phyloP scores from a whole-genome alignment of 2,888 invertebrate species.

The Ophion ellenae region DNA sequence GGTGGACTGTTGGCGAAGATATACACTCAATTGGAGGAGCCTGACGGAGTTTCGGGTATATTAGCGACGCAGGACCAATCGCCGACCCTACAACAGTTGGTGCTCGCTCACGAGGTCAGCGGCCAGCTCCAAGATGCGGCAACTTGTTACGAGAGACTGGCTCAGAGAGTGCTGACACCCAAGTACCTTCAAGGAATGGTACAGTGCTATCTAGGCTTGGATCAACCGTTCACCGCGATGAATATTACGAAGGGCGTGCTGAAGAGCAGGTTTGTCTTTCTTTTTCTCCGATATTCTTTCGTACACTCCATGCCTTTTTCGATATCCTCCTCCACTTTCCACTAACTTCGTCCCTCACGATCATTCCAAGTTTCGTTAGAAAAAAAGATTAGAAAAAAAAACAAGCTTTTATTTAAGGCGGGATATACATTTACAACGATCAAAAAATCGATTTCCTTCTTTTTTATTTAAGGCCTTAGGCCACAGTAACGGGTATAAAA shows the following conservation, averaged over 20 bases:
- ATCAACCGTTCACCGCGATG: constrained; percentile 94
- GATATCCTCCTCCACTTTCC: neutral
- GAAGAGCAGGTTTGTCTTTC: constrained; percentile 83
- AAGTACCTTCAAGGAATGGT: constrained; percentile 89
- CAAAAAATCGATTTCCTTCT: no score
- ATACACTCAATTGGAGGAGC: constrained; percentile 94
- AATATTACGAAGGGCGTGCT: constrained; percentile 89
- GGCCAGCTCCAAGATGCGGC: constrained; percentile 93
- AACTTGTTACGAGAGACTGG: constrained; percentile 93
- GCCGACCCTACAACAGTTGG: constrained; percentile 92
- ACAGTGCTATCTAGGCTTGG: constrained; percentile 93
- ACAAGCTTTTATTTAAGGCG: no score
- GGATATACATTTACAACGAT: no score
- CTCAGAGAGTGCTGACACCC: constrained; percentile 85
- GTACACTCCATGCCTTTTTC: neutral
- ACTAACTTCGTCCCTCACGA: neutral
- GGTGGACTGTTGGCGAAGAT: constrained; percentile 86
- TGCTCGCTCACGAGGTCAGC: constrained; percentile 93
- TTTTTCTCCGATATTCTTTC: neutral
- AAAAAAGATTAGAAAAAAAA: neutral
- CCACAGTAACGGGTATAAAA: no score
- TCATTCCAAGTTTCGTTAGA: neutral
- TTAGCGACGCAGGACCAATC: constrained; percentile 90
- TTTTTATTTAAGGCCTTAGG: no score
- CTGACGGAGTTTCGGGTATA: constrained; percentile 94